Base-by-base conservation (phyloP, 1,140 invertebrate genomes). In the Diorhabda sublineata region DNA sequence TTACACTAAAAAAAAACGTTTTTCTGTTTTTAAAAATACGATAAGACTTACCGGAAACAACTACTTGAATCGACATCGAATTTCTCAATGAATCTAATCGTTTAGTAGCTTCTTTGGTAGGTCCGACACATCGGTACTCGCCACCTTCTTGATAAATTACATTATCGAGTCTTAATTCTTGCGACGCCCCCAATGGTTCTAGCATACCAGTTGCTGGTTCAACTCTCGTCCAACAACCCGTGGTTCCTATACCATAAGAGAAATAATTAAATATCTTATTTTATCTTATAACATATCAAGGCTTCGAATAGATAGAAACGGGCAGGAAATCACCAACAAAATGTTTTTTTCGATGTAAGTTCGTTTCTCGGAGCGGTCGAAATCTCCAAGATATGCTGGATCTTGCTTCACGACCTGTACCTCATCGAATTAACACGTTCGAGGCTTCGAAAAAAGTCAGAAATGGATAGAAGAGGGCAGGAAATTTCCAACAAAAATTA, bases 101-200 rank as follows among this genome's bases (percentile, higher is more conserved):
- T 74, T 83, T 80, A 68, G 81, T 81, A 70, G 80, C 80, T 68
- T 86, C 86, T 61, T 84, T 81, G 69, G 85, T 86, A 45, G 87
- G 87, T 3, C 86, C 85, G 11, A 91, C 87, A 79, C 90, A 92
- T 74, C 89, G 85, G 80, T 92, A 92, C 74, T 89, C 89, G 3
- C 90, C 90, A 26, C 89, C 89, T 73, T 92, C 90, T 77, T 91
- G 90, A 77, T 92, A 92, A 44, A 92, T 82, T 42, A 92, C 88
- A 69, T 88, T 87, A 74, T 89, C 89, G 2, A 92, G 78, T 43
- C 52, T 87, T 85, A 72, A 86, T 82, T 71, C 87, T 84, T 68
- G 87, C 80, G 67, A 88, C 81, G 75, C 88, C 83, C 82, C 89
- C 83, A 73, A 85, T 81, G 73, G 89, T 80, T 71, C 88, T 85